Evolutionary conservation across 1,140 invertebrate genomes (phyloP).

Genomic region (Panagrolaimus sp.): DNA sequence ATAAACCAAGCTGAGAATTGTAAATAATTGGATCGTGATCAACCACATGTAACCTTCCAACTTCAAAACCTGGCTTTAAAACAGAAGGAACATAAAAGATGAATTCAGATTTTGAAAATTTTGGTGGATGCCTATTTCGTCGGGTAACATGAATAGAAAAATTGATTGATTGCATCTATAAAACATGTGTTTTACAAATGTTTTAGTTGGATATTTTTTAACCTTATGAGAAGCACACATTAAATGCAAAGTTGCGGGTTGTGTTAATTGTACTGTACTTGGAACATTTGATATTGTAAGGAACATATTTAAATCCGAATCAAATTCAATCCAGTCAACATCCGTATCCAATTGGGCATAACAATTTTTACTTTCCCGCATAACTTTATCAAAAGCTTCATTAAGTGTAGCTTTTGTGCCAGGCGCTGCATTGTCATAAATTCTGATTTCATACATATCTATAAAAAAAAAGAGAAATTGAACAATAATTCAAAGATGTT

Average conservation of each 20-base stretch:
- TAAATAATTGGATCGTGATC: constrained; percentile 45
- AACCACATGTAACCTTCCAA: constrained; percentile 29
- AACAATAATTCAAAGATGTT: too few species aligned
- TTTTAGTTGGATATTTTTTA: background rate
- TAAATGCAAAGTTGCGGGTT: constrained; percentile 41
- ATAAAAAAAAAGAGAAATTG: constrained; percentile 1
- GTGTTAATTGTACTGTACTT: constrained; percentile 15
- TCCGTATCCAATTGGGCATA: constrained; percentile 44
- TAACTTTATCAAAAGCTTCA: constrained; percentile 36
- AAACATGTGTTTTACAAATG: background rate
- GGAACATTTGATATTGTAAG: constrained; percentile 40
- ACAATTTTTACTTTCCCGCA: constrained; percentile 41
- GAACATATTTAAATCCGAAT: constrained; percentile 40
- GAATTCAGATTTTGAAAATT: constrained; percentile 30
- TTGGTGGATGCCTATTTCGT: constrained; percentile 43
- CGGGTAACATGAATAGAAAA: constrained; percentile 45
- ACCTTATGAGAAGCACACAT: constrained; percentile 45
- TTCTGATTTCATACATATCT: constrained; percentile 46
- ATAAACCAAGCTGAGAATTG: constrained; percentile 36
- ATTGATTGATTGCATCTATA: constrained; percentile 41
- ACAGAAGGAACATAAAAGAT: constrained; percentile 38
- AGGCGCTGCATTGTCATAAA: constrained; percentile 42
- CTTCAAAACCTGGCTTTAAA: constrained; percentile 33
- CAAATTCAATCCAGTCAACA: constrained; percentile 41
- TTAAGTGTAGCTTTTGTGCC: constrained; percentile 47